phyloP scores from a whole-genome alignment of 2,113 vertebrate genomes.

The Thunnus thynnus region DNA sequence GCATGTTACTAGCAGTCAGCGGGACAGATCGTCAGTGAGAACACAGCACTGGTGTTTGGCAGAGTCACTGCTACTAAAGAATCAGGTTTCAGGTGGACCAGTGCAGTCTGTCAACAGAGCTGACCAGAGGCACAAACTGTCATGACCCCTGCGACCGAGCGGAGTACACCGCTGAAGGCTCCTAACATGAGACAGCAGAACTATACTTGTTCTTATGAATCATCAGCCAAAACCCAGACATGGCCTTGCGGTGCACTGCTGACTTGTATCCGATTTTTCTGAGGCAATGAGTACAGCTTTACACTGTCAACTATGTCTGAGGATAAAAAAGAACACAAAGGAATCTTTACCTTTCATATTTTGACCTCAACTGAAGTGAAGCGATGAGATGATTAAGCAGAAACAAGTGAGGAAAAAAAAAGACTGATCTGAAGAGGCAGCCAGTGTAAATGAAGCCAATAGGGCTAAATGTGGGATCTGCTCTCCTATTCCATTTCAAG shows the following conservation, averaged over 20 bases:
- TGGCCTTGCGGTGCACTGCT: background rate
- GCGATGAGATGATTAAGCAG: background rate
- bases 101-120: constrained; percentile 31
- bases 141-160: constrained; percentile 30
- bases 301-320: background rate
- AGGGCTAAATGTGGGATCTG: constrained; percentile 7
- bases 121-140: constrained; percentile 33
- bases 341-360: background rate
- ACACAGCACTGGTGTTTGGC: constrained; percentile 13
- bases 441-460: constrained; percentile 25
- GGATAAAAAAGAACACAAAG: background rate
- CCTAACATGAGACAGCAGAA: constrained; percentile 2
- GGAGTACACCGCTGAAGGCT: constrained; percentile 23
- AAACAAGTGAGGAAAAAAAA: background rate
- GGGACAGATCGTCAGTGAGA: constrained; percentile 15
- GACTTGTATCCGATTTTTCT: constrained; percentile 5
- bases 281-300: background rate
- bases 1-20: constrained; percentile 9
- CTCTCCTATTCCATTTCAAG: constrained; percentile 45
- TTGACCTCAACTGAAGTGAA: background rate
- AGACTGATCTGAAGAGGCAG: constrained; percentile 17
- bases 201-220: constrained; percentile 20
- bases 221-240: constrained; percentile 6
- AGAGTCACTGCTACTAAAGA: constrained; percentile 19
- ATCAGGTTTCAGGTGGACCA: constrained; percentile 48